A percentile compares a stretch with the other conserved stretches of the same genome.
Conservation (phyloP, 2,113 vertebrate genomes). For the Columba livia region DNA sequence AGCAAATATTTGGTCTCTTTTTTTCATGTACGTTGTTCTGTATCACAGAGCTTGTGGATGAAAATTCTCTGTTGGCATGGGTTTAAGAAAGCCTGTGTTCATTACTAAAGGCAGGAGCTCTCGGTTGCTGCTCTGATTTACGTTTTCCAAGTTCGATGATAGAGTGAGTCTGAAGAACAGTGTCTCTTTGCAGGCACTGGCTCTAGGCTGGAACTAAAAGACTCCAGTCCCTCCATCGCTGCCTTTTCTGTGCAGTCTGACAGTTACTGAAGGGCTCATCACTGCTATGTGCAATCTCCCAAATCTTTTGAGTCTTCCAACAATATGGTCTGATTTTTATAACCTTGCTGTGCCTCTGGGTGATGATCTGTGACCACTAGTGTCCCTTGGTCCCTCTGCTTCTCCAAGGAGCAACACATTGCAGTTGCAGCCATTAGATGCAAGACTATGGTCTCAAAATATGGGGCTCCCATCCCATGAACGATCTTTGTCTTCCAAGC, state of each 20-base stretch:
- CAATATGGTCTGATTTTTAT: not conserved
- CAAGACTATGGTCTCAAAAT: not conserved
- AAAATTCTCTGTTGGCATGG: not conserved
- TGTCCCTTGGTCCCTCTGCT: too few species aligned
- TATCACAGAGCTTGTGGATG: not conserved
- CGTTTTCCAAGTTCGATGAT: not conserved
- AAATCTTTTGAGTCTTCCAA: not conserved
- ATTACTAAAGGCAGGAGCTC: not conserved
- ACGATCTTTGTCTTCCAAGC: not conserved
- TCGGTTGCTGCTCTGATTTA: not conserved
- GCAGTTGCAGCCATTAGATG: not conserved
- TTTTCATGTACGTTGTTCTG: accelerated
- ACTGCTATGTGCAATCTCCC: not conserved
- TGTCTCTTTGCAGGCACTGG: not conserved
- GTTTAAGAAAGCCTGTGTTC: not conserved
- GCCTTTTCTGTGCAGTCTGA: not conserved
- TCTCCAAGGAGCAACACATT: not conserved
- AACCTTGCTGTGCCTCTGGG: not conserved
- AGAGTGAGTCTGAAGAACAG: not conserved
- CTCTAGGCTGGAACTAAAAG: not conserved
- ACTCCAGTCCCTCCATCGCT: not conserved
- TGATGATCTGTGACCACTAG: too few species aligned
- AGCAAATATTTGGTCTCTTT: not conserved
- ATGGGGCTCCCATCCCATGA: not conserved
- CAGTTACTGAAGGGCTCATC: not conserved